Evolutionary conservation across 2,888 invertebrate species (phyloP), one percentile per base, ranked within the genome.

Genomic region (Campopleginae sp.): DNA sequence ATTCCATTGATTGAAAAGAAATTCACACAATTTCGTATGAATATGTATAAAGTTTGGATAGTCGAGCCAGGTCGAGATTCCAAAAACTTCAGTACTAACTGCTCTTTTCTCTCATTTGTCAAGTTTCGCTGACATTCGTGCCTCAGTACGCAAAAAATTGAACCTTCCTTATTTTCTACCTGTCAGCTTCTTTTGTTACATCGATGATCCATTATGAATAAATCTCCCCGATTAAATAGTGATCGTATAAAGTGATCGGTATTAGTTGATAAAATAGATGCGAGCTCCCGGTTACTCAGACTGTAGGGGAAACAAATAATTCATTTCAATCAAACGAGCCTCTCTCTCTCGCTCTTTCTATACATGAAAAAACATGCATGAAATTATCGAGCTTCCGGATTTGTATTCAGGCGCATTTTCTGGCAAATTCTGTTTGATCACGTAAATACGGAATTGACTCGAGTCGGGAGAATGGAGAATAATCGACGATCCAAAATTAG

Each of bases 151-250:
- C 8, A 23, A 38, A 17, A 17, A 51, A 65, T 65, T 38, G 17
- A 65, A 42, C 17, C 38, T 63, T 38, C 23, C 38, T 38, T 76
- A 51, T 65, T 23, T 63, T 8, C 17, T 51, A 42, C 0, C 23
- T 38, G 72, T 58, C 54, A 76, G 76, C 58, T 58, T 46, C n/a
- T 19, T 63, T 63, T n/a, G 19, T 61, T 63, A 33, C 27, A 19
- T 74, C 6, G 14, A 14, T 27, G 27, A 5, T 58, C 27, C 58
- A 23, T 58, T 27, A 27, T 58, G 27, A 58, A 58, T 58, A 14
- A 58, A 14, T 27, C 23, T 27, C 27, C 5, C 27, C 14, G 27
- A 27, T 4, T 58, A 27, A 58, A 27, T 58, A 58, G 27, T 27
- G 19, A 27, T 58, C 12, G 14, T 5, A 27, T 27, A 0, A 27